Percentiles rank a stretch among this genome's conserved stretches.
Conservation (phyloP, 2,113 vertebrate genomes). For the Sebastes schlegelii region DNA sequence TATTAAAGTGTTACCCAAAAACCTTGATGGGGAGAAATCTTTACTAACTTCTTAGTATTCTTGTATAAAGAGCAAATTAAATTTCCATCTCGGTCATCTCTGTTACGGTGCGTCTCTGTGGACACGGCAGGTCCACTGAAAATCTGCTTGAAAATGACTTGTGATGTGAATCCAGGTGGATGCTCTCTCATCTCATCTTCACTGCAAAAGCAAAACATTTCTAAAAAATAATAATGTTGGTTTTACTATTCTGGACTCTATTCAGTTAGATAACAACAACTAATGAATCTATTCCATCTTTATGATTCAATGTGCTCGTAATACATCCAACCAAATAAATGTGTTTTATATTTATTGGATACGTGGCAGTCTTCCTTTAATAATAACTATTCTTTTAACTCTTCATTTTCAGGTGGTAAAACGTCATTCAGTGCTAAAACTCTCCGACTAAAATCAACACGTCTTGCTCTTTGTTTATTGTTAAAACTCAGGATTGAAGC, state of each 20-base stretch:
- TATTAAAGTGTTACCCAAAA: too few relatives aligned
- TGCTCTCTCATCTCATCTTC: neutral
- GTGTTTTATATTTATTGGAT: constrained; percentile 1
- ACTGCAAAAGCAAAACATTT: neutral
- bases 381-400: too few relatives aligned
- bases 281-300: neutral
- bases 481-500: too few relatives aligned
- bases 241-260: neutral
- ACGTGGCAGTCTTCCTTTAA: neutral
- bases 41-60: neutral
- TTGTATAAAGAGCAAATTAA: neutral
- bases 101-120: too few relatives aligned
- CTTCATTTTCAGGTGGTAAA: neutral
- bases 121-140: neutral
- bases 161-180: neutral
- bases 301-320: neutral
- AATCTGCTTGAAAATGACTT: neutral
- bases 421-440: neutral
- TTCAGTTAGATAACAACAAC: neutral
- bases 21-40: neutral
- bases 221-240: neutral
- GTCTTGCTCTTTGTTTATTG: too few relatives aligned
- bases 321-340: constrained; percentile 45
- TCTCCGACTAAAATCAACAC: too few relatives aligned
- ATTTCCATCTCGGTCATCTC: neutral